Conservation (phyloP, 2,113 vertebrate genomes). For the Stomatorhinus ivindoensis region DNA sequence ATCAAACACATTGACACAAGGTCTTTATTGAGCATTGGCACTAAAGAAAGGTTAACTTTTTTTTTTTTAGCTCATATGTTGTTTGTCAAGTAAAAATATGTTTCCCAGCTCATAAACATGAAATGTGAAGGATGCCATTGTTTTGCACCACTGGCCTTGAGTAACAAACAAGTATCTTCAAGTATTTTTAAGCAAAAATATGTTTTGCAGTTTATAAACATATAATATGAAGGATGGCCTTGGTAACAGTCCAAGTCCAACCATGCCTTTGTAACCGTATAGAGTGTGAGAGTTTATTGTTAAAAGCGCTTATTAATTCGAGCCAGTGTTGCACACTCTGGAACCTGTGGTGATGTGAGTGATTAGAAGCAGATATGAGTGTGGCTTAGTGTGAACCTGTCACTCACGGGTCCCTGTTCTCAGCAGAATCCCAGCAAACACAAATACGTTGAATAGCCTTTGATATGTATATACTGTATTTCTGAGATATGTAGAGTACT, state of each 20-base stretch:
- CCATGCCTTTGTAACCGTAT: background rate
- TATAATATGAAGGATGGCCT: background rate
- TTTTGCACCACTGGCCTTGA: background rate
- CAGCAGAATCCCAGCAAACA: background rate
- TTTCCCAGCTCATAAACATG: background rate
- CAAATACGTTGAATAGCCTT: background rate
- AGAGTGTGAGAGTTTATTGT: background rate
- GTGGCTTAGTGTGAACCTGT: background rate
- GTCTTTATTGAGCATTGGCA: background rate
- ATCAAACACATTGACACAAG: background rate
- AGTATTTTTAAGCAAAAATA: background rate
- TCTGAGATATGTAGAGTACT: background rate
- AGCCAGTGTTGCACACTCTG: background rate
- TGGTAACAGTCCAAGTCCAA: background rate
- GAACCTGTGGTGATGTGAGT: background rate
- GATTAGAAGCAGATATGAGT: constrained; percentile 4
- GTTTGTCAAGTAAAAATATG: background rate
- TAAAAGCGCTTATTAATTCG: background rate
- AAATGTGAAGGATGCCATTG: background rate
- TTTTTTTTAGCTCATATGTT: background rate
- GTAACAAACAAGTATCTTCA: background rate
- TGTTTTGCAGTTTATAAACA: background rate
- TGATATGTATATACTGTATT: background rate
- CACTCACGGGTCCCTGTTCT: background rate
- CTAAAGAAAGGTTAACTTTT: too few relatives aligned